Percentiles rank a stretch among this genome's conserved stretches.
phyloP scores from a whole-genome alignment of 2,888 invertebrate species.

The Himalopsyche japonica region DNA sequence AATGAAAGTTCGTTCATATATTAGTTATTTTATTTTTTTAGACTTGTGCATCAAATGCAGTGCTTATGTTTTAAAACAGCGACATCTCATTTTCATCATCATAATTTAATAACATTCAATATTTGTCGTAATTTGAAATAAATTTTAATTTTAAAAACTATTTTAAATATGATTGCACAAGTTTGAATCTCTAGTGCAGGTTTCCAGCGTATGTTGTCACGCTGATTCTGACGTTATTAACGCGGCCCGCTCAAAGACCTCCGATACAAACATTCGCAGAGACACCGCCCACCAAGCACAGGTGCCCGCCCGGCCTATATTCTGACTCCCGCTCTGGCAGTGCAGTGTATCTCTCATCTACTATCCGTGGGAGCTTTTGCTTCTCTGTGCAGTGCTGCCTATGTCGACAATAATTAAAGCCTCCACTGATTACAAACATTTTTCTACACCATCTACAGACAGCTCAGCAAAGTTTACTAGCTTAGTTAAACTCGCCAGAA shows the following conservation, averaged over 20 bases:
- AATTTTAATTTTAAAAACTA: too few relatives aligned
- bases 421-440: constrained; percentile 5
- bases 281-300: neutral
- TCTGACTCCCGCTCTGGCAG: neutral
- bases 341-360: neutral
- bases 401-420: constrained; percentile 17
- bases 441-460: neutral
- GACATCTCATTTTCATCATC: too few relatives aligned
- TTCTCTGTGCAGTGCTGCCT: neutral
- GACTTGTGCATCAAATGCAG: too few relatives aligned
- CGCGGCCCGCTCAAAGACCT: constrained; percentile 3
- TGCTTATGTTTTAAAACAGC: too few relatives aligned
- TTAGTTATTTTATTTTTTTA: too few relatives aligned
- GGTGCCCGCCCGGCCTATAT: neutral
- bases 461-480: neutral
- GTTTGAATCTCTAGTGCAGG: neutral
- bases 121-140: too few relatives aligned
- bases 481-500: too few relatives aligned
- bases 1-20: too few relatives aligned
- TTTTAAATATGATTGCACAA: neutral
- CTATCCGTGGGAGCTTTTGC: neutral
- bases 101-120: too few relatives aligned
- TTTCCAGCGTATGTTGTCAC: neutral
- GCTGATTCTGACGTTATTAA: neutral
- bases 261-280: constrained; percentile 7